These are phyloP conservation scores for Ciconia nigra DNA, from an alignment of 2,797 vertebrate genomes.

Conservation along the genomic window DNA sequence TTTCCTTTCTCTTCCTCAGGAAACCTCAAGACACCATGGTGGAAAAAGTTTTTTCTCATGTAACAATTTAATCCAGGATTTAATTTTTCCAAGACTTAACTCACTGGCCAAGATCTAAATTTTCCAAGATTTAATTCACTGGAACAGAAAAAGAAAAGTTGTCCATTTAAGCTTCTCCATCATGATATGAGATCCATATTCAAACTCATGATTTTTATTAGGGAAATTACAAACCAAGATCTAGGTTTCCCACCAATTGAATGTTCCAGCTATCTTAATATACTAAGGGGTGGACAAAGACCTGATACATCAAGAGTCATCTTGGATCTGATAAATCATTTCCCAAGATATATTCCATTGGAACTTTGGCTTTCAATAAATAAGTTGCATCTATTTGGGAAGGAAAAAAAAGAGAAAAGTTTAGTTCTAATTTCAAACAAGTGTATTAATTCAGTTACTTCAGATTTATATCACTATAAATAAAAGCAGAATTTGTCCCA, in stretches of 20 bases:
- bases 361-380: neutral
- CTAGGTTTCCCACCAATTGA: neutral
- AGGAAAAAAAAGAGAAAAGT: fast-evolving
- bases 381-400: neutral
- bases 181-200: neutral
- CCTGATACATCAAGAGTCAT: neutral
- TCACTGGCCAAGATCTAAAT: neutral
- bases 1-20: fast-evolving
- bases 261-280: neutral
- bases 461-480: neutral
- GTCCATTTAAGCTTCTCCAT: neutral
- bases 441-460: neutral
- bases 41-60: neutral
- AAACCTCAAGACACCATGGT: neutral
- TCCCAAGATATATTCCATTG: neutral
- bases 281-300: neutral
- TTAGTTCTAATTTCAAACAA: neutral
- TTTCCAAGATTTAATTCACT: neutral
- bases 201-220: neutral
- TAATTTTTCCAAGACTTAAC: neutral
- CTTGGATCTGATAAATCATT: neutral
- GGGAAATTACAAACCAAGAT: neutral
- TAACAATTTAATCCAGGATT: neutral
- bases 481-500: neutral
- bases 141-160: neutral